phyloP scores from a whole-genome alignment of 2,888 invertebrate species.

The Ophraella communa region DNA sequence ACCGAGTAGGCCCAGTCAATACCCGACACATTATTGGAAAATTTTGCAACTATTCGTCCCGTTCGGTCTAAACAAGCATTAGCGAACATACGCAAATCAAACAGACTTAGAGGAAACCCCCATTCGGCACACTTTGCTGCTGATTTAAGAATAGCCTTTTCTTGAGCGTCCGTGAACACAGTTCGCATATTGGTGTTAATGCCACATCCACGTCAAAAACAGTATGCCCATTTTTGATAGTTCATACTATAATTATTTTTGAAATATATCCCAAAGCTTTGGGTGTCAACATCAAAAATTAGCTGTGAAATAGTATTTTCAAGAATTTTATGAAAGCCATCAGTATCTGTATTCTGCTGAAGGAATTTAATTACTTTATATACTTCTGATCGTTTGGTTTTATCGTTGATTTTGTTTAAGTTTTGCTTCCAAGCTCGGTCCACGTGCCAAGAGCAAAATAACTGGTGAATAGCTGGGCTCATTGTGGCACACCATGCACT shows the following conservation, averaged over 20 bases:
- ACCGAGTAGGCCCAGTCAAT: too few relatives aligned
- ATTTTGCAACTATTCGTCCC: too few relatives aligned
- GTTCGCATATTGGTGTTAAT: conserved; percentile 32
- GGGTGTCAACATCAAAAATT: conserved; percentile 11
- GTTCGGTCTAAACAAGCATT: too few relatives aligned
- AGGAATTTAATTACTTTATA: conserved; percentile 21
- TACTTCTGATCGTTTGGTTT: conserved; percentile 5
- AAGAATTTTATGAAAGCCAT: conserved; percentile 24
- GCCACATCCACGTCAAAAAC: conserved; percentile 26
- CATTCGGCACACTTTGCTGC: too few relatives aligned
- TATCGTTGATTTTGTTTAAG: conserved; percentile 13
- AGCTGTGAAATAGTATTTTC: conserved; percentile 17
- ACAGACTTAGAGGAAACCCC: too few relatives aligned
- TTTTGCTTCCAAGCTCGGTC: conserved; percentile 25
- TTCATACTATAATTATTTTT: conserved; percentile 26
- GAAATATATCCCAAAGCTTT: conserved; percentile 36
- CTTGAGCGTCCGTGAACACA: conserved; percentile 31
- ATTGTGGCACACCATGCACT: conserved; percentile 29
- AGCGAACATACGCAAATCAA: too few relatives aligned
- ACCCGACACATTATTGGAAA: too few relatives aligned
- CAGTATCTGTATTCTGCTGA: conserved; percentile 24
- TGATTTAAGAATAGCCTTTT: too few relatives aligned
- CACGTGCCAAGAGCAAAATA: conserved; percentile 25
- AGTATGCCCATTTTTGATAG: conserved; percentile 32
- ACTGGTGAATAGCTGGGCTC: conserved; percentile 13